phyloP scores from a whole-genome alignment of 2,797 vertebrate genomes.

The Vultur gryphus region DNA sequence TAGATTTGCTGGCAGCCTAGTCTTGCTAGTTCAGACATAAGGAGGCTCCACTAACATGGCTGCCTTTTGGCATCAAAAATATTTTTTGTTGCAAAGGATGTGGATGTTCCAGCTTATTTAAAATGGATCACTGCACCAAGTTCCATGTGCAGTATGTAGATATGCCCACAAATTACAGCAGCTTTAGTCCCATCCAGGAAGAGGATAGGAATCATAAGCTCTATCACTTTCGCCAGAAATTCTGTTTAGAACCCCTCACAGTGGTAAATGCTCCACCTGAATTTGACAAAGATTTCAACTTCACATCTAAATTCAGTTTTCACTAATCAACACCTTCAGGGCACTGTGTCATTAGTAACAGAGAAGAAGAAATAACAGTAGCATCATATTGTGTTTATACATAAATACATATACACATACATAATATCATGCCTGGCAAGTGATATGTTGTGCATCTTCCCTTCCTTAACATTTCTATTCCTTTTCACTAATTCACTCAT shows the following conservation, averaged over 20 bases:
- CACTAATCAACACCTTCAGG: not conserved
- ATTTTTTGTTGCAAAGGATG: not conserved
- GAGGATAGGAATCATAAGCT: not conserved
- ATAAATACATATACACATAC: not conserved
- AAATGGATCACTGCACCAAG: not conserved
- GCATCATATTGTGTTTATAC: not conserved
- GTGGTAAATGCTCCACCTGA: not conserved
- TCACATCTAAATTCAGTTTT: not conserved
- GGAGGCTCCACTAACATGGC: not conserved
- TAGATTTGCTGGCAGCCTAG: not conserved
- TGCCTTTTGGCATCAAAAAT: not conserved
- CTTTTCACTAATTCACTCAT: not conserved
- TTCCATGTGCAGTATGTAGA: not conserved
- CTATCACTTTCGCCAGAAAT: not conserved
- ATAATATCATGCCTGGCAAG: not conserved
- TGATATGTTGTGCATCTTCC: not conserved
- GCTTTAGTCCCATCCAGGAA: not conserved
- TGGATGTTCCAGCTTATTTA: not conserved
- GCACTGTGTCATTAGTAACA: not conserved
- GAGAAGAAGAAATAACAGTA: not conserved
- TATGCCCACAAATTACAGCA: not conserved
- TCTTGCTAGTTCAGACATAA: not conserved
- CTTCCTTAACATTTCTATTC: not conserved
- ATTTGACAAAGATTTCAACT: not conserved
- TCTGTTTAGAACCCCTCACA: not conserved